These are phyloP conservation scores for Epicampocera succincta DNA, from an alignment of 2,888 invertebrate genomes.

Conservation along the genomic window DNA sequence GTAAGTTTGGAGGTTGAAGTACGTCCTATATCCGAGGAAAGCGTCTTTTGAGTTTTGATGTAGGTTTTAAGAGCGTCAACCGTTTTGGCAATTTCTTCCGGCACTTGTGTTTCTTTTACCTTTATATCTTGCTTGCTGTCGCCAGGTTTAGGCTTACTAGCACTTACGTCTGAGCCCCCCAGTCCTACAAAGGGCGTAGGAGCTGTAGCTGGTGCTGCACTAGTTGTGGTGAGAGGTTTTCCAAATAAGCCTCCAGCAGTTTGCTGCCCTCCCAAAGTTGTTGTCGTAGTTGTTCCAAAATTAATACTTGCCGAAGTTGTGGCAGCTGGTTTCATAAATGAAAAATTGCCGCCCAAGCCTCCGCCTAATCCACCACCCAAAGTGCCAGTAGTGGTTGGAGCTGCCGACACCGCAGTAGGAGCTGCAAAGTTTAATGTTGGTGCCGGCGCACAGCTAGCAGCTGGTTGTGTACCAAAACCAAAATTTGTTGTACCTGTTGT, in stretches of 20 bases:
- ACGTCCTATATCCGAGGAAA: slow-evolving; percentile 91
- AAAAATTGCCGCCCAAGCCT: slow-evolving; percentile 70
- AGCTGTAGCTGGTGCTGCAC: slow-evolving; percentile 72
- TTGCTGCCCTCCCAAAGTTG: slow-evolving; percentile 76
- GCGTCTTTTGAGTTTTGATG: slow-evolving; percentile 92
- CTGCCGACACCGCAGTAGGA: slow-evolving; percentile 42
- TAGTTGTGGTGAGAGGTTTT: slow-evolving; percentile 65
- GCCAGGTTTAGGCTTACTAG: slow-evolving; percentile 79
- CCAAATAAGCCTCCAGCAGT: slow-evolving; percentile 75
- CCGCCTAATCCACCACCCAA: slow-evolving; percentile 69
- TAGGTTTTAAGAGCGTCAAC: slow-evolving; percentile 91
- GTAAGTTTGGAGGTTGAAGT: slow-evolving; percentile 82
- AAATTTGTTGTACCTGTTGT: slow-evolving; percentile 66
- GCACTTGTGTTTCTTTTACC: slow-evolving; percentile 83
- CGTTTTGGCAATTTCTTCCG: slow-evolving; percentile 89
- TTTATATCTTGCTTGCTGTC: slow-evolving; percentile 79
- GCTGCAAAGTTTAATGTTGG: slow-evolving; percentile 73
- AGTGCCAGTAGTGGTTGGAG: slow-evolving; percentile 65
- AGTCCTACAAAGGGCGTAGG: slow-evolving; percentile 77
- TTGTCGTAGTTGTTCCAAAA: slow-evolving; percentile 76
- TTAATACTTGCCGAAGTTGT: slow-evolving; percentile 77
- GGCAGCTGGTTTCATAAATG: slow-evolving; percentile 76
- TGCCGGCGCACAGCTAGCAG: slow-evolving; percentile 67
- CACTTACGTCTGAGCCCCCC: slow-evolving; percentile 80
- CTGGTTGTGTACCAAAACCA: slow-evolving; percentile 71